Evolutionary conservation across 2,113 vertebrate species (phyloP), one percentile per base, ranked within the genome.

Genomic region (Callopanchax toddi): DNA sequence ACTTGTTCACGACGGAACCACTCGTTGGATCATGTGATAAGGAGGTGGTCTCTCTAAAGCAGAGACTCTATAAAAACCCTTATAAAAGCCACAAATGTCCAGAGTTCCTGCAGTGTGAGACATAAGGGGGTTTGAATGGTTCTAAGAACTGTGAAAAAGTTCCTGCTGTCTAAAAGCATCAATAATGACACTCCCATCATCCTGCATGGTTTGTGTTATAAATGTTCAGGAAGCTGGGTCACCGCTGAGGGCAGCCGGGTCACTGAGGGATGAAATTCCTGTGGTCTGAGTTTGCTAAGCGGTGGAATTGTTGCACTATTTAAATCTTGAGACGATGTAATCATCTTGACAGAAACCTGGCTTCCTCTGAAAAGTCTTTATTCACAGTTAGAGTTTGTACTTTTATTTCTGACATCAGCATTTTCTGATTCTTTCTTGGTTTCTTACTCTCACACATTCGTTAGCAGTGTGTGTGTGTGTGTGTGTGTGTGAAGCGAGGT

Each of bases 201-300:
- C 5, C 7, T 13, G n/a, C 12, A 11, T 17, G 15, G 32, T 29
- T 15, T 23, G 6, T 4, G 11, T 10, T 17, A 23, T 29, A 50
- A 32, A 66, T 60, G 25, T 36, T 36, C 34, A 11, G 10, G 5
- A 36, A 2, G 10, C 34, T 42, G 17, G 36, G 21, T 9, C 3
- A 21, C 13, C 7, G 7, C 13, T 17, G 11, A 12, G 10, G 2
- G 6, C 44, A 57, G 34, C 52, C 0, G 15, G 0, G 3, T 13
- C 50, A 29, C 29, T 40, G 50, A 50, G 44, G 21, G 16, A 6
- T 43, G 39, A 78, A 34, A 53, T 5, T 4, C 29, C 45, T 43
- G n/a, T 26, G 26, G 26, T 26, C 26, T 26, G 26, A 26, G 26
- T n/a, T n/a, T n/a, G n/a, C 26, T 26, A 26, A 3, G 26, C 6